phyloP scores from a whole-genome alignment of 2,113 vertebrate species.

The Oryzias javanicus region DNA sequence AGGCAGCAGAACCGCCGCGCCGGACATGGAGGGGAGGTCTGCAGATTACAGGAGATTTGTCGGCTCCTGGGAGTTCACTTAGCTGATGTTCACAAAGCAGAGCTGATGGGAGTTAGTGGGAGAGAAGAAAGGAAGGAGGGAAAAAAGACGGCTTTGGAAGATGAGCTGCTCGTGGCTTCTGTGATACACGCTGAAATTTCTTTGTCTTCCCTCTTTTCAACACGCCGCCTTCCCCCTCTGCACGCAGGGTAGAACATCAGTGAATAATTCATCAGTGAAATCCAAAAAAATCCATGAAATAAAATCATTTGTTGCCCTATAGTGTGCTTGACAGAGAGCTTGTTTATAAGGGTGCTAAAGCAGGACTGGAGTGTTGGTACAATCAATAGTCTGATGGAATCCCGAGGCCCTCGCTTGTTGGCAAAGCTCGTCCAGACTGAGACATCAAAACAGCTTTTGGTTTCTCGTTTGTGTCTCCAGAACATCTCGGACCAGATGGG shows the following conservation, averaged over 20 bases:
- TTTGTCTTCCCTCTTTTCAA: constrained; percentile 43
- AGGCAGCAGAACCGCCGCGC: constrained; percentile 46
- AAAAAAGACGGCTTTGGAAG: constrained; percentile 18
- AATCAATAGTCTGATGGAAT: constrained; percentile 65
- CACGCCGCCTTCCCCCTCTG: constrained; percentile 14
- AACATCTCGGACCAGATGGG: constrained; percentile 43
- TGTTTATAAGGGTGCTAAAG: constrained; percentile 69
- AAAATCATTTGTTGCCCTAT: constrained; percentile 69
- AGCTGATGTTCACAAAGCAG: constrained; percentile 65
- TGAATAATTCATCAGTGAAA: constrained; percentile 73
- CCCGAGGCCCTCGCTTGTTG: constrained; percentile 44
- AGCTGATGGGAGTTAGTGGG: constrained; percentile 38
- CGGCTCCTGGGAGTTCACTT: constrained; percentile 53
- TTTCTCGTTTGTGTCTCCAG: constrained; percentile 34
- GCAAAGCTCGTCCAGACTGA: constrained; percentile 55
- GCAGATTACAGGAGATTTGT: constrained; percentile 61
- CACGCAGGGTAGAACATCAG: constrained; percentile 47
- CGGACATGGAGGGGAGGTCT: constrained; percentile 47
- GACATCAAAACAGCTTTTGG: constrained; percentile 61
- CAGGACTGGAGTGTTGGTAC: constrained; percentile 52
- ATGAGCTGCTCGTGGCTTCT: constrained; percentile 18
- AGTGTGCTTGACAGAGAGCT: constrained; percentile 63
- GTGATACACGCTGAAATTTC: constrained; percentile 40
- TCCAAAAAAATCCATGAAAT: constrained; percentile 68
- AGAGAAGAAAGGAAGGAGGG: background rate